Percentiles rank a stretch among this genome's conserved stretches.
Evolutionary conservation across 2,797 vertebrate genomes (phyloP).

Genomic region (Macroramphosus scolopax): DNA sequence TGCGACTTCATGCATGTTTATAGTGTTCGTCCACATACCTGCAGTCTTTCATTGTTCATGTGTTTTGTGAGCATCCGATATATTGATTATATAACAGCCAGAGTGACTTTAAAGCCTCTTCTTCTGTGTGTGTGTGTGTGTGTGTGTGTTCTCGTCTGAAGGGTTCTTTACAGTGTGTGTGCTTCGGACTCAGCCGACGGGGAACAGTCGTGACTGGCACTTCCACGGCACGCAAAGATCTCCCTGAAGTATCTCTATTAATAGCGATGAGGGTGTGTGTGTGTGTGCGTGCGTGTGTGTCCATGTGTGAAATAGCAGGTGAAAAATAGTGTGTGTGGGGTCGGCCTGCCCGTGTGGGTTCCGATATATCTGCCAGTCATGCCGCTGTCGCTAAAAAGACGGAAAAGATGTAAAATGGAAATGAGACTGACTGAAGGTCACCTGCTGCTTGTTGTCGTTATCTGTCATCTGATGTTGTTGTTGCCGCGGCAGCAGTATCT

Average conservation of each 20-base stretch:
- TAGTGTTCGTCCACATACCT: no score
- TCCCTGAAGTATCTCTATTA: constrained; percentile 61
- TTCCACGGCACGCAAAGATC: constrained; percentile 31
- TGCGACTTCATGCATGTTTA: no score
- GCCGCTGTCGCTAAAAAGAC: constrained; percentile 22
- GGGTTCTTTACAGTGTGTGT: no score
- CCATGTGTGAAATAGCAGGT: constrained; percentile 17
- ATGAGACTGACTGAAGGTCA: constrained; percentile 42
- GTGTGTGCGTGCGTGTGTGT: constrained; percentile 11
- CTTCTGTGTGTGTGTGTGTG: constrained; percentile 6
- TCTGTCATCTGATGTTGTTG: constrained; percentile 39
- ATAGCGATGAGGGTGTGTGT: constrained; percentile 27
- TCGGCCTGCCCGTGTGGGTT: constrained; percentile 20
- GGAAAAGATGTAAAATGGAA: constrained; percentile 26
- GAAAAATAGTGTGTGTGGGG: constrained; percentile 3
- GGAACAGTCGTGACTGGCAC: constrained; percentile 38
- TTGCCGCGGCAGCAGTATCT: constrained; percentile 5
- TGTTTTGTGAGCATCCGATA: no score
- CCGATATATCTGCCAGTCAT: constrained; percentile 35
- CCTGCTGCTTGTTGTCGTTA: constrained; percentile 36
- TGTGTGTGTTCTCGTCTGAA: neutral
- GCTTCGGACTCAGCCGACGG: neutral
- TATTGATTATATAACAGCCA: neutral
- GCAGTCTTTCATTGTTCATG: no score
- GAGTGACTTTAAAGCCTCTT: neutral